Evolutionary conservation across 1,140 invertebrate species (phyloP).

Genomic region (Antheraea pernyi): DNA sequence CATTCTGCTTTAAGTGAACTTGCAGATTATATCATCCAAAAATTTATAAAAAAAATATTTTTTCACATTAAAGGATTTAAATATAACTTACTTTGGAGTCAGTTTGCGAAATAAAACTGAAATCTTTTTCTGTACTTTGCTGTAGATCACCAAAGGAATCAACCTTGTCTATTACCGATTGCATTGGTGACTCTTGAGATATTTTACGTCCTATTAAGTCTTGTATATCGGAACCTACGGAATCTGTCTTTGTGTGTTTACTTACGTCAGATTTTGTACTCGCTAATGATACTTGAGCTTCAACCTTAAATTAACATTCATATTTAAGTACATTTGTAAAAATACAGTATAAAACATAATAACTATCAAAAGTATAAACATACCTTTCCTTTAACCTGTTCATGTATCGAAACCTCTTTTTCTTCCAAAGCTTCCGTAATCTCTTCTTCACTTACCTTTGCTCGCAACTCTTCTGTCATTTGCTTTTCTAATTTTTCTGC

Average conservation of each 20-base stretch:
- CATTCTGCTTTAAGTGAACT: too few relatives aligned
- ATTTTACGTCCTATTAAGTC: slow-evolving; percentile 50
- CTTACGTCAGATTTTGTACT: slow-evolving; percentile 67
- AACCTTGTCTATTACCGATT: slow-evolving; percentile 61
- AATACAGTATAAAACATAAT: not conserved
- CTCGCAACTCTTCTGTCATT: slow-evolving; percentile 55
- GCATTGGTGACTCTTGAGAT: slow-evolving; percentile 66
- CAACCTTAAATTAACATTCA: slow-evolving; percentile 44
- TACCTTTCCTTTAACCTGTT: slow-evolving; percentile 62
- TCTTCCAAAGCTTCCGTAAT: slow-evolving; percentile 60
- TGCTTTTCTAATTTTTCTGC: slow-evolving; percentile 52
- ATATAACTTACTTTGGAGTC: slow-evolving; percentile 67
- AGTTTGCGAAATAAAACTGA: slow-evolving; percentile 75
- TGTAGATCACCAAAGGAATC: slow-evolving; percentile 73
- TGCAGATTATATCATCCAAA: too few relatives aligned
- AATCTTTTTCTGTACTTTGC: slow-evolving; percentile 74
- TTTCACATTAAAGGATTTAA: too few relatives aligned
- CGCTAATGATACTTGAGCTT: slow-evolving; percentile 51
- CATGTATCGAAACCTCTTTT: slow-evolving; percentile 54
- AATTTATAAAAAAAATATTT: too few relatives aligned
- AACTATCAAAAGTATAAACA: not conserved
- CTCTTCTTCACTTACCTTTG: slow-evolving; percentile 63
- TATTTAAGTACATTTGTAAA: not conserved
- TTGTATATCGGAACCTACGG: slow-evolving; percentile 67
- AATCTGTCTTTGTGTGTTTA: slow-evolving; percentile 72